Percentiles rank a stretch among this genome's conserved stretches.
Conservation (phyloP, 2,888 invertebrate species). For the Scrobipalpa atriplicella region DNA sequence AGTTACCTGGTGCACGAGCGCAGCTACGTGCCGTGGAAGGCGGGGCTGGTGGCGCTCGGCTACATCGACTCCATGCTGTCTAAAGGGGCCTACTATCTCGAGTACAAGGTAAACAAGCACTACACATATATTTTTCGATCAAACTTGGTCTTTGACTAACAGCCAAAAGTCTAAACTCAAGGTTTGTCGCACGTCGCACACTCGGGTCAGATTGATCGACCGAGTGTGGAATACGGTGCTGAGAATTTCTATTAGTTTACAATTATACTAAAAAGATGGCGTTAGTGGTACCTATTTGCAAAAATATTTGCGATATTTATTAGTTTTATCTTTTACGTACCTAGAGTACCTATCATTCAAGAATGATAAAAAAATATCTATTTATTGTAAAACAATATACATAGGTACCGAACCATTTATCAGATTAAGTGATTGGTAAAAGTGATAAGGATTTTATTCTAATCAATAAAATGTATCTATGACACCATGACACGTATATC, state of each 20-base stretch:
- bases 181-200: too few species aligned
- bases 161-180: too few species aligned
- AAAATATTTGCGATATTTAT: background rate
- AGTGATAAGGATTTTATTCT: background rate
- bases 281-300: background rate
- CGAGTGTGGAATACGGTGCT: too few species aligned
- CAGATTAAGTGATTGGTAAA: background rate
- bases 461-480: background rate
- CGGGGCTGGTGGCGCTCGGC: conserved; percentile 88
- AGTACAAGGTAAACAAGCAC: conserved; percentile 65
- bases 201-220: too few species aligned
- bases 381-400: conserved; percentile 1
- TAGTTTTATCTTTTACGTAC: background rate
- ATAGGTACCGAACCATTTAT: background rate
- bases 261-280: conserved; percentile 2
- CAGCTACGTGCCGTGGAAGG: conserved; percentile 95
- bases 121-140: too few species aligned
- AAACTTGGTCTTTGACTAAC: too few species aligned
- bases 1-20: conserved; percentile 89
- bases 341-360: too few species aligned
- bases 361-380: background rate
- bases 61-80: conserved; percentile 92
- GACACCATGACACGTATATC: background rate
- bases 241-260: background rate
- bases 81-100: conserved; percentile 83